These are phyloP conservation scores for Pollenia amentaria DNA, from an alignment of 2,888 invertebrate species.

Conservation along the genomic window DNA sequence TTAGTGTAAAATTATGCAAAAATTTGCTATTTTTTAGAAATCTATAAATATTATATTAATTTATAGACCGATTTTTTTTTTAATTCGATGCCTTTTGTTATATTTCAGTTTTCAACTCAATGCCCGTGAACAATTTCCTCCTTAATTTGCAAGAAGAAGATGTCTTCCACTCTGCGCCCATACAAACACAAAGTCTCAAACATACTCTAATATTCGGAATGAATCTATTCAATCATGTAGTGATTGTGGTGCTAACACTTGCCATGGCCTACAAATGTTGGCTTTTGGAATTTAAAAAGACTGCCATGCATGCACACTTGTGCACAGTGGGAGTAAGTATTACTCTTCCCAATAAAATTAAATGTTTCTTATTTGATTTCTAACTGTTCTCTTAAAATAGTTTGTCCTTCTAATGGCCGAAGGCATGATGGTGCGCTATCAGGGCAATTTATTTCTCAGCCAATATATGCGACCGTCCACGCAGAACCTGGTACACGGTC, in stretches of 20 bases:
- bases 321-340: slow-evolving; percentile 82
- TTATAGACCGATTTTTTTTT: neutral
- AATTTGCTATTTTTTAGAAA: no score
- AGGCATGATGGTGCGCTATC: slow-evolving; percentile 80
- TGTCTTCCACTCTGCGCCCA: neutral
- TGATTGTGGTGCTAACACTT: slow-evolving; percentile 76
- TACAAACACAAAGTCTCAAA: slow-evolving; percentile 36
- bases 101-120: slow-evolving; percentile 59
- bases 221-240: slow-evolving; percentile 75
- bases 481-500: slow-evolving; percentile 78
- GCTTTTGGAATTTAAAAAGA: slow-evolving; percentile 80
- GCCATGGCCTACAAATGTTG: slow-evolving; percentile 79
- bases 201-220: slow-evolving; percentile 54
- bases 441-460: slow-evolving; percentile 73
- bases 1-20: no score
- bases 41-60: no score
- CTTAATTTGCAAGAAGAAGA: slow-evolving; percentile 18
- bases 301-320: slow-evolving; percentile 82
- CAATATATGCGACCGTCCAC: slow-evolving; percentile 74
- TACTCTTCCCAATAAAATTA: neutral
- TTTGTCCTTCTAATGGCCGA: slow-evolving; percentile 81
- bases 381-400: slow-evolving; percentile 74
- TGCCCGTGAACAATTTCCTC: neutral
- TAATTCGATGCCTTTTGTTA: neutral
- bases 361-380: neutral